Evolutionary conservation across 2,797 vertebrate genomes (phyloP), one percentile per base, ranked within the genome.

Genomic region (Neomorphus geoffroyi): DNA sequence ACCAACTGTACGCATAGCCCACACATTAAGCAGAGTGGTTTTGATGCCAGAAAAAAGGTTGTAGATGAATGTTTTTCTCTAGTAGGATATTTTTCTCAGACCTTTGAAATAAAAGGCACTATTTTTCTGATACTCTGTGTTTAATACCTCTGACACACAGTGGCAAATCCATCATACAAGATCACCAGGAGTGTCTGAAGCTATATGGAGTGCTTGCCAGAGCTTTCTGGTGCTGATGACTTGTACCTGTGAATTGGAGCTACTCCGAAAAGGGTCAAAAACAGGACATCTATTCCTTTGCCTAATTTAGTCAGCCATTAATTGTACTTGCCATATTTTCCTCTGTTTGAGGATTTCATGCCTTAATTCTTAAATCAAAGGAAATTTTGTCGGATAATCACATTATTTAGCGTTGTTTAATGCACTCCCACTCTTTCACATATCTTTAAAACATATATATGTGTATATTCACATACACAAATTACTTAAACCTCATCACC

Each of bases 401-500:
- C 23, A 77, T 70, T 81, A 8, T 78, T 92, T 89, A 43, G 37
- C 83, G 56, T 45, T 74, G 57, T 86, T 92, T 94, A 61, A 82
- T 89, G 35, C 17, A 46, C 41, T 93, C 80, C 46, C 10, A 72
- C 62, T 16, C 3, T 85, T 96, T 96, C 80, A 90, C 27, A 28
- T 72, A 80, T 74, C 69, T 95, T 93, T 65, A 88, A 92, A 96
- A 95, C 46, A 80, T 46, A 71, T 46, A 71, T 6, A 54, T 33
- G 28, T 51, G 28, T 51, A 65, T 81, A 66, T 77, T 95, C 66
- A 93, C 45, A 77, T 13, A 93, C 53, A 96, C 30, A 94, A 95
- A 94, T 94, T 92, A 92, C 80, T 94, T 89, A 96, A 96, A 94
- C 60, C n/a, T 96, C 74, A 88, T 84, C 92, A 86, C 39, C 45